Evolutionary conservation across 2,113 vertebrate genomes (phyloP).

Genomic region (Neogale vison): DNA sequence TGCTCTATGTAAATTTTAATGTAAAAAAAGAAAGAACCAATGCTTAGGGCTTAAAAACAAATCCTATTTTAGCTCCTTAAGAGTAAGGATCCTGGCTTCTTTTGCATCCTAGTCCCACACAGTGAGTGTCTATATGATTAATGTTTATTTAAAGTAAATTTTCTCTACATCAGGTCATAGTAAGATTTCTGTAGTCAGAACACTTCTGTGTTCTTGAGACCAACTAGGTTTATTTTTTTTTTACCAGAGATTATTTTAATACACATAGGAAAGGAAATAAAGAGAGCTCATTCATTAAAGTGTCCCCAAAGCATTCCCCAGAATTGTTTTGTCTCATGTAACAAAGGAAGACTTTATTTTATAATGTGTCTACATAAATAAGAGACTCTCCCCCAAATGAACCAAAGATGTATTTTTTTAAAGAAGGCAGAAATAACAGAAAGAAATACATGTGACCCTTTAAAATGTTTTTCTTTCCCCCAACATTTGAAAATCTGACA

Average conservation of each 20-base stretch:
- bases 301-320: neutral
- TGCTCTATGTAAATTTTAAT: neutral
- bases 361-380: slow-evolving; percentile 36
- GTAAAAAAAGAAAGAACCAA: neutral
- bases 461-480: slow-evolving; percentile 42
- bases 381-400: slow-evolving; percentile 40
- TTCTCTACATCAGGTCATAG: neutral
- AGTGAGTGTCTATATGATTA: neutral
- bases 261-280: neutral
- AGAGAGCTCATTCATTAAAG: slow-evolving; percentile 22
- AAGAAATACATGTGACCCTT: slow-evolving; percentile 44
- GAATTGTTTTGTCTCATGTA: slow-evolving; percentile 48
- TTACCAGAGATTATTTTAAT: neutral
- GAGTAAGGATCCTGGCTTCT: neutral
- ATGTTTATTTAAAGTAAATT: slow-evolving; percentile 5
- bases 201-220: neutral
- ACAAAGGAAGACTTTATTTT: slow-evolving; percentile 64
- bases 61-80: neutral
- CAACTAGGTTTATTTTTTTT: neutral
- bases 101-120: neutral
- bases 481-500: slow-evolving; percentile 58
- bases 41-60: neutral
- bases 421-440: slow-evolving; percentile 28
- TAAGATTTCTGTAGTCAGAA: slow-evolving; percentile 25
- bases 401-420: slow-evolving; percentile 30